Evolutionary conservation across 2,797 vertebrate genomes (phyloP).

Genomic region (Babyrousa celebensis): DNA sequence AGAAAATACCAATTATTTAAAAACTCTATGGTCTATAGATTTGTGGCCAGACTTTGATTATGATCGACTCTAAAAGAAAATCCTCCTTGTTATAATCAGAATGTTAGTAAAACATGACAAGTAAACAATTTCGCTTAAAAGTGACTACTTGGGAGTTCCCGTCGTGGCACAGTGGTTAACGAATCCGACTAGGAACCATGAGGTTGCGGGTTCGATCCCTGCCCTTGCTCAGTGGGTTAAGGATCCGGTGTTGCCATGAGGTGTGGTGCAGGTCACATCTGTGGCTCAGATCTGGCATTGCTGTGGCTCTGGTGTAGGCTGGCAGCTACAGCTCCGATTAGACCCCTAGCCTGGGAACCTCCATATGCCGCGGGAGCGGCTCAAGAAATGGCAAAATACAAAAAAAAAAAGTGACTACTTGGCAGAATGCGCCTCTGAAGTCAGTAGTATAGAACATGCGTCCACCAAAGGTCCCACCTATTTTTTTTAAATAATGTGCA

Average conservation of each 20-base stretch:
- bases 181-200: no score
- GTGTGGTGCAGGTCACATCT: no score
- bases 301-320: no score
- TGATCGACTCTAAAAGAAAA: neutral
- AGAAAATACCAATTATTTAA: neutral
- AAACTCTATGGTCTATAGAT: neutral
- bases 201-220: no score
- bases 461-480: neutral
- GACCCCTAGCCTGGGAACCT: no score
- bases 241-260: no score
- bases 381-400: no score
- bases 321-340: no score
- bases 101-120: slow-evolving; percentile 27
- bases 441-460: neutral
- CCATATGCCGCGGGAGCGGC: no score
- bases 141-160: neutral
- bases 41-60: neutral
- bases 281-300: no score
- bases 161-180: no score
- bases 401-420: slow-evolving; percentile 5
- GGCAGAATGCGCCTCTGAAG: slow-evolving; percentile 47
- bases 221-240: no score
- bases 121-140: neutral
- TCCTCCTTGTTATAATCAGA: neutral
- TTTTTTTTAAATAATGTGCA: neutral